Evolutionary conservation across 2,113 vertebrate genomes (phyloP), one percentile per base, ranked within the genome.

Genomic region (Python bivittatus): DNA sequence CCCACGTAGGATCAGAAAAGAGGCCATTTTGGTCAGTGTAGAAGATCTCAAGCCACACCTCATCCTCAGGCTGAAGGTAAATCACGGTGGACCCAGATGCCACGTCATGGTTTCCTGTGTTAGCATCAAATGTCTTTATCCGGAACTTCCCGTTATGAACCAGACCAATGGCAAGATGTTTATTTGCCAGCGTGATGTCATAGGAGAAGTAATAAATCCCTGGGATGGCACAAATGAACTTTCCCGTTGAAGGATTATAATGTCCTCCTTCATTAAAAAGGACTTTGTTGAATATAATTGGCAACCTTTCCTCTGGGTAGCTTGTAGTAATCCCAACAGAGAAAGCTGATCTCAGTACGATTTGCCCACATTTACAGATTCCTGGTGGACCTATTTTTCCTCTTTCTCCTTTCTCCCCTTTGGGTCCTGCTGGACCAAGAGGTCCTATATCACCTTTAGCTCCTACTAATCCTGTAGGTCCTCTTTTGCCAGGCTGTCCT

Each of bases 21-120:
- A 99, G 98, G 72, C 99, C 99, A 0, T 99, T 99, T 95, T 99
- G 99, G 95, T 99, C 99, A 0, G 97, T 94, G 93, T 98, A 99
- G 97, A 99, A 99, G 96, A 99, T 99, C 95, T 99, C 98, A 96
- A 99, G 97, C 99, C 99, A 99, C 42, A 99, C 99, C 96, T 99
- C 99, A 0, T 99, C 99, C 92, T 99, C 99, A 56, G 99, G 98
- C 95, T 99, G 98, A 89, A 99, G 98, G 91, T 98, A 98, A 95
- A 99, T 98, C 87, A 98, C 98, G 0, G 98, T 99, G 88, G 99
- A 99, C 11, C 99, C 99, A 0, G 99, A 99, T 4, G 99, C 99
- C 68, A 99, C 98, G 0, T 99, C 99, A 0, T 99, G 99, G 97
- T 99, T 99, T 52, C 99, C 99, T 0, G 99, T 99, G 97, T 99